Percentiles rank a stretch among this genome's conserved stretches.
These are phyloP conservation scores for Drosophila sp. DNA, from an alignment of 1,140 invertebrate genomes.

Conservation along the genomic window DNA sequence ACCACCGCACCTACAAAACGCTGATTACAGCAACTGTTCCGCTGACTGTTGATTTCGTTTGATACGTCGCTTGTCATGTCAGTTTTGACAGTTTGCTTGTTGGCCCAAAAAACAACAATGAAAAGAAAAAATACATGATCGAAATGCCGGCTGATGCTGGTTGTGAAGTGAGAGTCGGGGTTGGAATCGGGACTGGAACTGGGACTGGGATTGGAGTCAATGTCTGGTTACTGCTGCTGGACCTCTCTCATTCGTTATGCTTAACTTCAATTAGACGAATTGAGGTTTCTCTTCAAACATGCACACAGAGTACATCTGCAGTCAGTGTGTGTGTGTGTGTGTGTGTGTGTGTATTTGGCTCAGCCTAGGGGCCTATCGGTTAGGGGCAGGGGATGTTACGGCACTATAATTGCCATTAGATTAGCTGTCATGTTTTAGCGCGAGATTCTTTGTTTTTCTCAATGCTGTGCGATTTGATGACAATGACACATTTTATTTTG, in stretches of 20 bases:
- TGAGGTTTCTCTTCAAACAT: constrained; percentile 63
- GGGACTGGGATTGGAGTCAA: constrained; percentile 1
- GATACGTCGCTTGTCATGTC: constrained; percentile 81
- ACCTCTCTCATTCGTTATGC: constrained; percentile 58
- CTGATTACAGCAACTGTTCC: constrained; percentile 66
- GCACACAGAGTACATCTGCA: too few species aligned
- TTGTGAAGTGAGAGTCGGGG: constrained; percentile 13
- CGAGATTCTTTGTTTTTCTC: constrained; percentile 44
- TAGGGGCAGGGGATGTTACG: constrained; percentile 39
- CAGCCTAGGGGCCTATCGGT: constrained; percentile 11
- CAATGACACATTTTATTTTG: constrained; percentile 59
- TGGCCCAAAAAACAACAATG: constrained; percentile 23
- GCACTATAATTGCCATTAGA: constrained; percentile 82
- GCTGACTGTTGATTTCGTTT: constrained; percentile 64
- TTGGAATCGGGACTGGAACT: neutral
- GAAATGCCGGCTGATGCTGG: constrained; percentile 70
- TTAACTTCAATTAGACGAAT: constrained; percentile 82
- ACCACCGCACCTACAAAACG: constrained; percentile 73
- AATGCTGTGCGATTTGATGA: constrained; percentile 55
- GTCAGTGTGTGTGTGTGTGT: too few species aligned
- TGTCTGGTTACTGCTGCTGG: constrained; percentile 27
- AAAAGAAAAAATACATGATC: constrained; percentile 20
- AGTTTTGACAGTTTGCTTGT: constrained; percentile 81
- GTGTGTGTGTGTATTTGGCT: constrained; percentile 3
- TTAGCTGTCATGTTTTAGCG: constrained; percentile 79